These are phyloP conservation scores for Hydropotes inermis DNA, from an alignment of 2,113 vertebrate genomes.

Conservation along the genomic window DNA sequence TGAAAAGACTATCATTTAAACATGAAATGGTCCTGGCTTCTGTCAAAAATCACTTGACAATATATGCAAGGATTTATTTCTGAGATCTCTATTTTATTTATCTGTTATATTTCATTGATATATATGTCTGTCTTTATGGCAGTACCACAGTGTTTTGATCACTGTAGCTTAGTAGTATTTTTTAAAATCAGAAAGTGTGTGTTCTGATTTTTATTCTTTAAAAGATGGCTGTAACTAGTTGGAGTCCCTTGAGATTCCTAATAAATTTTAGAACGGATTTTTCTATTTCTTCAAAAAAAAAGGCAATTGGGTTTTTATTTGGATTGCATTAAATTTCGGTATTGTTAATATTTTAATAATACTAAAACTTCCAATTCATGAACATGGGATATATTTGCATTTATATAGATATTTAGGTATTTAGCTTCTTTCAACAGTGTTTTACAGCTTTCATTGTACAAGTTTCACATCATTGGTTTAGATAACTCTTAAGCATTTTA, in stretches of 20 bases:
- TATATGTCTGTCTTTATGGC: neutral
- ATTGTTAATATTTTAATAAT: neutral
- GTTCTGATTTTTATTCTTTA: neutral
- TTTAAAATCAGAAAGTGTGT: neutral
- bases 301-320: neutral
- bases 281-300: neutral
- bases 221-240: neutral
- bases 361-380: neutral
- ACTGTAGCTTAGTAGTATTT: neutral
- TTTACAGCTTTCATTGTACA: neutral
- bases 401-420: neutral
- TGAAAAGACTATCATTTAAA: neutral
- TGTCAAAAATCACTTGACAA: neutral
- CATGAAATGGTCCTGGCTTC: neutral
- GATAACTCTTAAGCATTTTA: neutral
- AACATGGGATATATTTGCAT: neutral
- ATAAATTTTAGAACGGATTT: neutral
- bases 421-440: neutral
- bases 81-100: neutral
- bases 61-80: neutral
- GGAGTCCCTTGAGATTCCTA: neutral
- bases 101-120: neutral
- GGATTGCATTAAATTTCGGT: neutral
- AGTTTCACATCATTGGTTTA: neutral
- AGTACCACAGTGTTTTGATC: neutral